Evolutionary conservation across 2,888 invertebrate genomes (phyloP), one percentile per base, ranked within the genome.

Genomic region (Diaphora mendica): DNA sequence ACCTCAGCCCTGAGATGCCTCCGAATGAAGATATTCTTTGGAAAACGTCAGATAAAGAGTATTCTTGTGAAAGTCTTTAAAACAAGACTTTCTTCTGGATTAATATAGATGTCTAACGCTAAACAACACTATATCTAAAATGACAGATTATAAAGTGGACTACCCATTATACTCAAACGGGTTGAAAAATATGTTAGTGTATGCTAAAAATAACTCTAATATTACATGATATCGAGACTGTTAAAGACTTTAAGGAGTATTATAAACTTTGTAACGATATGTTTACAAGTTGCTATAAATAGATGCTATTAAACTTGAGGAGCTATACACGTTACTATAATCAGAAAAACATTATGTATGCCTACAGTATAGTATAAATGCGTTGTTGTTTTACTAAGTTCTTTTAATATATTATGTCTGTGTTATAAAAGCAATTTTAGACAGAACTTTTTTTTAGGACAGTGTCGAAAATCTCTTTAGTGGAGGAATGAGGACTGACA

Each of bases 221-320:
- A 62, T 44, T 62, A 70, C 42, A 70, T 30, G 42, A 42, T 70
- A 62, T 70, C 62, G 70, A 70, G 30, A 42, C 62, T 42, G 42
- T 59, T 42, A 62, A 23, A 62, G 42, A 70, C 62, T 11, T 59
- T 69, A 42, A 42, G 13, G 30, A 26, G 15, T 62, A 62, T 70
- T 70, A 62, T 70, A 70, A 70, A 70, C 70, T 70, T 26, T 20
- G 42, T 39, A 70, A 70, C 70, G 70, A 70, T 70, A 62, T 70
- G 70, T 70, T 70, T 70, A 70, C 42, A 70, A n/a, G 26, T 42
- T 13, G 62, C 70, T 70, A 62, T 30, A 70, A 70, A 70, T 62
- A 55, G 23, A 70, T 9, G 42, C 26, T 59, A 20, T 62, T 30
- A 55, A 33, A 68, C 11, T 68, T 68, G 35, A 51, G 26, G 23